Conservation (phyloP, 2,113 vertebrate species). For the Chrysochloris asiatica region DNA sequence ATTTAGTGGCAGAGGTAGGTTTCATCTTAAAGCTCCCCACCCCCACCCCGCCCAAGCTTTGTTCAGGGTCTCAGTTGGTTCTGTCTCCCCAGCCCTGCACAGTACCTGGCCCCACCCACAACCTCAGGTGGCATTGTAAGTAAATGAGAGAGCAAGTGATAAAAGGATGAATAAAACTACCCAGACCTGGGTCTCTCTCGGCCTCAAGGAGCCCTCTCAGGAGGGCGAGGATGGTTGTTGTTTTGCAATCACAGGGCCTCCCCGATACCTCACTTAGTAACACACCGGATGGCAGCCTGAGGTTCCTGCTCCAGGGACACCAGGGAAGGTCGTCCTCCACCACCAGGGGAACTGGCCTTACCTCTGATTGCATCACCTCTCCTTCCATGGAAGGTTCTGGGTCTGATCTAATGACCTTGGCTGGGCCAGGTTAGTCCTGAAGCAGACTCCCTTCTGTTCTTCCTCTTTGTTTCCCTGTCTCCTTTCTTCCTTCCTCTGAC, state of each 20-base stretch:
- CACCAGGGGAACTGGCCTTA: not conserved
- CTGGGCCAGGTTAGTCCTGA: not conserved
- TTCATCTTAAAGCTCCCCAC: not conserved
- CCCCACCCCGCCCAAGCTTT: not conserved
- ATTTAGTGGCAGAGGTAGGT: not conserved
- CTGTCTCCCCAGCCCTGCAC: rapidly evolving
- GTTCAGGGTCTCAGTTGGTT: rapidly evolving
- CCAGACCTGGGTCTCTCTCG: too few species aligned
- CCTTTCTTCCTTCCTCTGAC: not conserved
- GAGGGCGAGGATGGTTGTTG: not conserved
- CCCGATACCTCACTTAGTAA: not conserved
- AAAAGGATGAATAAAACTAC: too few species aligned
- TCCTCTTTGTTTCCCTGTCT: too few species aligned
- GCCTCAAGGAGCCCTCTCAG: not conserved
- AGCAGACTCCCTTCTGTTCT: rapidly evolving
- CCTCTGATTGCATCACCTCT: rapidly evolving
- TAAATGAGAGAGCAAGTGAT: not conserved
- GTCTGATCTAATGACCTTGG: not conserved
- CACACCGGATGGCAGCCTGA: not conserved
- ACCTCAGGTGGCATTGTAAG: not conserved
- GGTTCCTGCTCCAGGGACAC: not conserved
- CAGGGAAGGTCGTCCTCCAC: not conserved
- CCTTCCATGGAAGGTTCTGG: not conserved
- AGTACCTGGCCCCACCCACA: rapidly evolving
- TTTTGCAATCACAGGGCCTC: not conserved